Evolutionary conservation across 2,113 vertebrate species (phyloP), one percentile per base, ranked within the genome.

Genomic region (Chionis minor): DNA sequence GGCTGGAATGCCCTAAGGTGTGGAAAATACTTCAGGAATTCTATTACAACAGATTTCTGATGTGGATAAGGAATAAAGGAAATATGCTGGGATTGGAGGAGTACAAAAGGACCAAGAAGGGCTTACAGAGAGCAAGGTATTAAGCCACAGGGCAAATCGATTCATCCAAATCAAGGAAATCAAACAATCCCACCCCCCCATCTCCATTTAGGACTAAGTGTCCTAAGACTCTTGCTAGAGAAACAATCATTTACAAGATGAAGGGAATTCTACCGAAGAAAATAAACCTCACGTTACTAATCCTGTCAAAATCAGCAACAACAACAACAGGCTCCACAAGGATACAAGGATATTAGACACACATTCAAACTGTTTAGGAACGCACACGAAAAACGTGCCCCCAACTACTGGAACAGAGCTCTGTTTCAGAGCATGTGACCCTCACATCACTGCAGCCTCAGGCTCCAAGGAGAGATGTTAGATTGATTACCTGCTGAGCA

Each of bases 381-480:
- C 3, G 2, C 45, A 26, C 42, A 33, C 6, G n/a, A 27, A 32
- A 74, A 61, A 28, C 0, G 1, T 18, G 45, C 16, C 35, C 49
- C 30, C 9, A 30, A 22, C 2, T 42, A 38, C 15, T 40, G 18
- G 35, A 20, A 59, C 38, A 10, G 42, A 86, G 38, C 30, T 90
- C 62, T 40, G 35, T 26, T 70, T 49, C 80, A 73, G 62, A 69
- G 24, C 71, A 67, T 2, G 0, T 2, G 33, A 72, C 9, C 77
- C 42, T 20, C 40, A 5, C 0, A 1, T 19, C 35, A 42, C 28
- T 15, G 73, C 54, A 86, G 12, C 74, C 71, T 56, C 40, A 40
- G 33, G 86, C 69, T 70, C 49, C 22, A 55, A 69, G 75, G 20
- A 42, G 51, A 61, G 28, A 23, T 28, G 65, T 58, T 3, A 8